Percentiles rank a stretch among this genome's conserved stretches.
Conservation (phyloP, 2,797 vertebrate species). For the Capromys pilorides region DNA sequence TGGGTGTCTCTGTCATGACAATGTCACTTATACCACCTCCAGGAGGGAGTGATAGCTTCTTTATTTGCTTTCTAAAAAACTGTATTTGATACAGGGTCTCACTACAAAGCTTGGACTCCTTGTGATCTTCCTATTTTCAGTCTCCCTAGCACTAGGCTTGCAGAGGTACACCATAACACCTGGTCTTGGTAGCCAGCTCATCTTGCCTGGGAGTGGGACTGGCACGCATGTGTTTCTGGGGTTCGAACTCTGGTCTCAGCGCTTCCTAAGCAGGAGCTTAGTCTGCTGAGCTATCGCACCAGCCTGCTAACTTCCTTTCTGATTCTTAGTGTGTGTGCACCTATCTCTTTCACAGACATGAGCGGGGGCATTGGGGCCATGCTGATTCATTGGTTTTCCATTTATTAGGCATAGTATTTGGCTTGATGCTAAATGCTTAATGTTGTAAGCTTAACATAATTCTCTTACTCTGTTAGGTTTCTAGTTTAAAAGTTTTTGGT, state of each 20-base stretch:
- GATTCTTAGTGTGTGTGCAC: background rate
- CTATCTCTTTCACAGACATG: background rate
- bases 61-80: background rate
- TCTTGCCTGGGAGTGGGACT: no score
- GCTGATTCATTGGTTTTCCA: background rate
- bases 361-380: background rate
- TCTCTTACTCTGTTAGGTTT: background rate
- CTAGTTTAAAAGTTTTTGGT: background rate
- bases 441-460: background rate
- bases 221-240: no score
- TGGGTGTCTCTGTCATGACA: background rate
- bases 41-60: background rate
- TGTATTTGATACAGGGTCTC: no score
- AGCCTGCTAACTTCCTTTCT: background rate
- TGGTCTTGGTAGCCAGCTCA: no score
- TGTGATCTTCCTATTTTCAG: no score
- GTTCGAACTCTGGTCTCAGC: no score
- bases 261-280: no score
- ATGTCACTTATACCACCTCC: background rate
- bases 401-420: background rate
- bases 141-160: no score
- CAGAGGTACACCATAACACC: no score
- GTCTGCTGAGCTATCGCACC: no score
- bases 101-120: no score
- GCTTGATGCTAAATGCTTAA: no score